phyloP scores from a whole-genome alignment of 2,113 vertebrate genomes.

The Brachyistius frenatus region DNA sequence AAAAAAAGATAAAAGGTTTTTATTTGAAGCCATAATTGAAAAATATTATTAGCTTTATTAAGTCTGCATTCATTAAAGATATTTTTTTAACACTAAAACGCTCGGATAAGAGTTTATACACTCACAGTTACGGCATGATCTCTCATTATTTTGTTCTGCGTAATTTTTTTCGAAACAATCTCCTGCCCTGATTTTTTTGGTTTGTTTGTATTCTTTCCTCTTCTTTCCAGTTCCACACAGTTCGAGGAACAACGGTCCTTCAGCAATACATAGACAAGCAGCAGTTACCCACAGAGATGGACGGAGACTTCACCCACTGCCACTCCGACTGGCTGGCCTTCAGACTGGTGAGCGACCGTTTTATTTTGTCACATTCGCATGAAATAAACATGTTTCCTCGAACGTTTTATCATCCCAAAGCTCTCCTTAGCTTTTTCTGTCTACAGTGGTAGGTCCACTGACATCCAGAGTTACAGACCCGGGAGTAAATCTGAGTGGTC shows the following conservation, averaged over 20 bases:
- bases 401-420: background rate
- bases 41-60: no score
- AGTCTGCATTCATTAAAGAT: no score
- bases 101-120: no score
- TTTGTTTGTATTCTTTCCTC: constrained; percentile 5
- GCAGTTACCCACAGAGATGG: constrained; percentile 85
- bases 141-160: no score
- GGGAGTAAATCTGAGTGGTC: background rate
- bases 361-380: background rate
- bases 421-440: background rate
- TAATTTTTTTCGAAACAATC: background rate
- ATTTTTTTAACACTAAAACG: no score
- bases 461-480: background rate
- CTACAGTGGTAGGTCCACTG: background rate
- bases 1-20: no score
- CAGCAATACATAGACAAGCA: constrained; percentile 87
- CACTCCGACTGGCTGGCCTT: constrained; percentile 87
- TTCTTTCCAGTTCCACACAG: constrained; percentile 77
- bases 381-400: background rate
- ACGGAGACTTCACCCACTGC: constrained; percentile 84
- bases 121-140: no score
- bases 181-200: background rate
- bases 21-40: no score
- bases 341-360: constrained; percentile 81
- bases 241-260: constrained; percentile 82